A percentile compares a stretch with the other conserved stretches of the same genome.
phyloP scores from a whole-genome alignment of 2,888 invertebrate genomes.

The Glaucopsyche alexis region DNA sequence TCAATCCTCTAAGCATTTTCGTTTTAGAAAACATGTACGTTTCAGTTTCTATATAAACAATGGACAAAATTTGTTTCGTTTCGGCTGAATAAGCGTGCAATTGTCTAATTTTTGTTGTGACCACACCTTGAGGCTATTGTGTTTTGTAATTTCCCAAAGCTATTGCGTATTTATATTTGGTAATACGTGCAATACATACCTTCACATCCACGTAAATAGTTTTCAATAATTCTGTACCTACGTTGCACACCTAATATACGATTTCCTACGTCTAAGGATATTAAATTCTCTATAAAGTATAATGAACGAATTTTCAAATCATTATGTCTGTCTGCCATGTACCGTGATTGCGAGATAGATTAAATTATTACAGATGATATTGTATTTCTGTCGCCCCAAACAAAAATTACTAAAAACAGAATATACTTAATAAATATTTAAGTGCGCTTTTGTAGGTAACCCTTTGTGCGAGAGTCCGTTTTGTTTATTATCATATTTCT shows the following conservation, averaged over 20 bases:
- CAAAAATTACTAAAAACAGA: no score
- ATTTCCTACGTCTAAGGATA: no score
- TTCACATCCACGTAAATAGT: slow-evolving; percentile 15
- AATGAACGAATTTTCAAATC: not conserved
- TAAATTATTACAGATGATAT: no score
- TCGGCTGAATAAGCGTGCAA: slow-evolving; percentile 54
- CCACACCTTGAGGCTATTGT: slow-evolving; percentile 56
- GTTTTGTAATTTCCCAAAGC: slow-evolving; percentile 47
- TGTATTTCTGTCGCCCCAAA: no score
- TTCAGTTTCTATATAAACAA: slow-evolving; percentile 40
- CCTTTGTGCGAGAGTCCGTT: not conserved
- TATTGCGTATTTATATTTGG: slow-evolving; percentile 36
- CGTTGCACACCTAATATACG: no score
- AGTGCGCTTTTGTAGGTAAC: no score
- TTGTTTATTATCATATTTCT: not conserved
- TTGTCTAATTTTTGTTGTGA: slow-evolving; percentile 53
- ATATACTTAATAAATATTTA: no score
- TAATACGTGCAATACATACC: slow-evolving; percentile 16
- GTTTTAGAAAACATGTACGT: slow-evolving; percentile 1
- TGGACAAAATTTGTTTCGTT: slow-evolving; percentile 55
- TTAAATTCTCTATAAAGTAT: no score
- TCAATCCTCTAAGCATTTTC: not conserved
- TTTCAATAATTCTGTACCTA: slow-evolving; percentile 21
- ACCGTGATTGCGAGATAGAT: no score
- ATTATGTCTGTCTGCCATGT: no score